Conservation (phyloP, 2,113 vertebrate genomes). For the Pseudolaguvia tuberculata region DNA sequence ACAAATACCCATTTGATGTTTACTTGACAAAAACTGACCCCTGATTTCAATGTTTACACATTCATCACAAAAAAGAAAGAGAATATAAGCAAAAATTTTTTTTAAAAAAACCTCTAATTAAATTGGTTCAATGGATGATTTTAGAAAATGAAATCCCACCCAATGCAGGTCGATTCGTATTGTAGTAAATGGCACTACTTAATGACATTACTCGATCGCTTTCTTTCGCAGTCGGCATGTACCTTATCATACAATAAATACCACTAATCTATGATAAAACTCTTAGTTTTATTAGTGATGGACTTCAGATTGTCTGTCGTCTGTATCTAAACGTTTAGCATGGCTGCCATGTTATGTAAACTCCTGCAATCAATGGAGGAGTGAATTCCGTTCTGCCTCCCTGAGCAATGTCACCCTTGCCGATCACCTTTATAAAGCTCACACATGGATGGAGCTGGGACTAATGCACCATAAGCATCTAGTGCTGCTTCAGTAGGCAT, state of each 20-base stretch:
- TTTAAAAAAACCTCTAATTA: too few relatives aligned
- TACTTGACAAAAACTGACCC: conserved; percentile 54
- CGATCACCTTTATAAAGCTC: conserved; percentile 4
- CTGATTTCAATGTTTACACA: conserved; percentile 61
- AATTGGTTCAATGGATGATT: conserved; percentile 71
- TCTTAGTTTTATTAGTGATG: conserved; percentile 17
- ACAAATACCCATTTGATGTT: conserved; percentile 53
- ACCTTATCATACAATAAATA: conserved; percentile 21
- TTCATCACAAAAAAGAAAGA: conserved; percentile 53
- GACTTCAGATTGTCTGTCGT: conserved; percentile 40
- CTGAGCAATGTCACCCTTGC: conserved; percentile 34
- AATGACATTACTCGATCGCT: conserved; percentile 45
- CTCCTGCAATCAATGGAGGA: conserved; percentile 45
- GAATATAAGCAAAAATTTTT: conserved; percentile 39
- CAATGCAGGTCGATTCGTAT: conserved; percentile 48
- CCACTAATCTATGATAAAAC: background rate
- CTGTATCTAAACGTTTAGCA: conserved; percentile 39
- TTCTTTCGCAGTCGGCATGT: conserved; percentile 26
- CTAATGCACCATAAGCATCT: conserved; percentile 18
- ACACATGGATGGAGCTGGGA: conserved; percentile 23
- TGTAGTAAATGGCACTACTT: conserved; percentile 53
- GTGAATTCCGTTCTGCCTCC: conserved; percentile 46
- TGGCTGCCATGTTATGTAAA: conserved; percentile 42
- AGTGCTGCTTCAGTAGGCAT: conserved; percentile 18
- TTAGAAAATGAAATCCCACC: conserved; percentile 55